phyloP scores from a whole-genome alignment of 2,113 vertebrate species.

The Ochotona princeps region DNA sequence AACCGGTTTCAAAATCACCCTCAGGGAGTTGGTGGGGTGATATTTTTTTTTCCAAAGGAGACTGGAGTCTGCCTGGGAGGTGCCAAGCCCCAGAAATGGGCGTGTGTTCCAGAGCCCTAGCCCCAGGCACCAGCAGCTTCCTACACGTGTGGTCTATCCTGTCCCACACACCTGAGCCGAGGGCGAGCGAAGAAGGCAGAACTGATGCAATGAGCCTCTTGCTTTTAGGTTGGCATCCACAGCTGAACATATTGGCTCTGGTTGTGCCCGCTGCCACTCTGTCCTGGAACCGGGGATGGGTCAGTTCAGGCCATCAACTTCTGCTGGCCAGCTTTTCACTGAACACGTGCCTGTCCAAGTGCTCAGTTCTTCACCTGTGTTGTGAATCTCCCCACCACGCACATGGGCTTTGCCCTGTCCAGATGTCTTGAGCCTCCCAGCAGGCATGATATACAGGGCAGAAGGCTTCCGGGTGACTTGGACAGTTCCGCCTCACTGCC shows the following conservation, averaged over 20 bases:
- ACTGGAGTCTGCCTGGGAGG: slow-evolving; percentile 21
- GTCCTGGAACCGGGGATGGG: background rate
- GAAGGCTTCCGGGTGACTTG: background rate
- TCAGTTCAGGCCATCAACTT: background rate
- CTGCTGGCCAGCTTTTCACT: background rate
- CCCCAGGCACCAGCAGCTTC: background rate
- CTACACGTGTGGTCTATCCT: background rate
- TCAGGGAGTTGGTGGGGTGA: slow-evolving; percentile 33
- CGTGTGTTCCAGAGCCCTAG: background rate
- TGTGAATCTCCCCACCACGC: background rate
- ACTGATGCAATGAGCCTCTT: background rate
- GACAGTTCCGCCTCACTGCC: background rate
- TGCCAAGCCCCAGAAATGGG: background rate
- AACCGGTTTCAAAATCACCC: slow-evolving; percentile 65
- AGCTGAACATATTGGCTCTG: background rate
- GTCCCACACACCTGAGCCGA: background rate
- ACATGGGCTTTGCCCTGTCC: background rate
- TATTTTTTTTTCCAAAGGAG: slow-evolving; percentile 18
- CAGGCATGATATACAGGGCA: background rate
- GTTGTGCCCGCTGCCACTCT: too few species aligned
- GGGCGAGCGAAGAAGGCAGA: background rate
- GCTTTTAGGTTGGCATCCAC: background rate
- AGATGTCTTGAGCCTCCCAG: background rate
- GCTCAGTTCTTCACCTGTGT: background rate
- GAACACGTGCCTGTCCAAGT: background rate